Evolutionary conservation across 37 sponge, comb jelly and placozoan genomes (phyloP), one percentile per base, ranked within the genome.

Genomic region (Beroe ovata): DNA sequence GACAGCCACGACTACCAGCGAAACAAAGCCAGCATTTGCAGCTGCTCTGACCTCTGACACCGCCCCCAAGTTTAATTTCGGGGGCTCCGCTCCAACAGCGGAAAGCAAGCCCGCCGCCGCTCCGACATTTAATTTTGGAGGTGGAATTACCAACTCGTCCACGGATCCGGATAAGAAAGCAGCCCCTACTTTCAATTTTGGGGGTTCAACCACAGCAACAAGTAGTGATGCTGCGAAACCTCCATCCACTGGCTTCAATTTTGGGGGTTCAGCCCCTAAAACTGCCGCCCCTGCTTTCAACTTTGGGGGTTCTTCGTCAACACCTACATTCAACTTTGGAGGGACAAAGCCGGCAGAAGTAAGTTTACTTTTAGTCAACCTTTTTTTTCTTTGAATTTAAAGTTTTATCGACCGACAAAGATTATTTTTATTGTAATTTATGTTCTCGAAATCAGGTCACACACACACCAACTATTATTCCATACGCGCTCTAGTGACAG

Each of bases 261-360:
- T 77, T 77, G 84, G 84, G 54, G 42, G 54, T 42, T 3, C 84
- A 41, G 26, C 84, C 1, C 23, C 42, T 1, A 0, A 42, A 11
- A 16, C 84, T 42, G 38, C 71, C 20, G 23, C 42, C 8, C 84
- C 84, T 38, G 54, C 84, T 14, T 77, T 77, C 47, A 20, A 39
- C 23, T 77, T 77, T 40, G 84, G 84, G 8, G 84, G 28, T 40
- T 0, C 84, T 40, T 3, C 35, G 1, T 16, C 84, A 1, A 23
- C 84, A 18, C 84, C 84, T 4, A 36, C 84, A 3, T 77, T 77
- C 54, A 77, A 77, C 84, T 77, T 77, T 19, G 84, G 84, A 20
- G 84, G 84, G 20, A 77, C 47, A 16, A 62, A 62, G 20, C 63
- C 63, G 20, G 63, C 63, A 20, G 63, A 25, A 11, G 54, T 47